These are phyloP conservation scores for Dryomyza anilis DNA, from an alignment of 2,888 invertebrate genomes.

Conservation along the genomic window DNA sequence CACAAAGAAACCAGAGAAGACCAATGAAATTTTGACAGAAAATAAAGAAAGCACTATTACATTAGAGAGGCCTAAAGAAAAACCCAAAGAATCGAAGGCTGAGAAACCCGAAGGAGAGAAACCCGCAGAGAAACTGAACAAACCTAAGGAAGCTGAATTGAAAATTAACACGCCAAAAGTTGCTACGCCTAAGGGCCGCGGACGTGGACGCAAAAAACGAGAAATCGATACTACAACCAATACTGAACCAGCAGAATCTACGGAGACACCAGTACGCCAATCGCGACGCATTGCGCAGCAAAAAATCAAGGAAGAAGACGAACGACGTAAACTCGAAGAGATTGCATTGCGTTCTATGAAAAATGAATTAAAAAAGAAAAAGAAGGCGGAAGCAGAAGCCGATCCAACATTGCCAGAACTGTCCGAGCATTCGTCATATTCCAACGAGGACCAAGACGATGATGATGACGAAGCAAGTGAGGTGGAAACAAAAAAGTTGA, in stretches of 20 bases:
- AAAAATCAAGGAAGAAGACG: constrained; percentile 85
- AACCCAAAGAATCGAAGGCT: neutral
- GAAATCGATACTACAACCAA: constrained; percentile 58
- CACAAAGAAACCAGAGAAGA: constrained; percentile 16
- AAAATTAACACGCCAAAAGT: constrained; percentile 26
- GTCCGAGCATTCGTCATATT: constrained; percentile 47
- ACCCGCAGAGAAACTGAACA: neutral
- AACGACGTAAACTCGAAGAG: constrained; percentile 75
- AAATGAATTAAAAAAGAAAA: constrained; percentile 67
- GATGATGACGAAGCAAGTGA: constrained; percentile 51
- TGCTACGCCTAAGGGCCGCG: neutral
- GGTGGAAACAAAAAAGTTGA: constrained; percentile 57
- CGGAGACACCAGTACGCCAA: constrained; percentile 69
- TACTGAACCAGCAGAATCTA: constrained; percentile 50
- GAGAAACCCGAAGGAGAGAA: neutral
- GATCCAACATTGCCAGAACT: constrained; percentile 53
- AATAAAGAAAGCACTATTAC: constrained; percentile 2
- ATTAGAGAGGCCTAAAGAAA: constrained; percentile 25
- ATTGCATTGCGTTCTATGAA: constrained; percentile 72
- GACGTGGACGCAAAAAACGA: constrained; percentile 50
- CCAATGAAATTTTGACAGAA: constrained; percentile 14
- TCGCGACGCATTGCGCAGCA: constrained; percentile 86
- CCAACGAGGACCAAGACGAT: constrained; percentile 1
- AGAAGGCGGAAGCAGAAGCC: constrained; percentile 57
- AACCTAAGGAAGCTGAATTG: no score